Evolutionary conservation across 2,888 invertebrate genomes (phyloP), one percentile per base, ranked within the genome.

Genomic region (Hipparchia semele): DNA sequence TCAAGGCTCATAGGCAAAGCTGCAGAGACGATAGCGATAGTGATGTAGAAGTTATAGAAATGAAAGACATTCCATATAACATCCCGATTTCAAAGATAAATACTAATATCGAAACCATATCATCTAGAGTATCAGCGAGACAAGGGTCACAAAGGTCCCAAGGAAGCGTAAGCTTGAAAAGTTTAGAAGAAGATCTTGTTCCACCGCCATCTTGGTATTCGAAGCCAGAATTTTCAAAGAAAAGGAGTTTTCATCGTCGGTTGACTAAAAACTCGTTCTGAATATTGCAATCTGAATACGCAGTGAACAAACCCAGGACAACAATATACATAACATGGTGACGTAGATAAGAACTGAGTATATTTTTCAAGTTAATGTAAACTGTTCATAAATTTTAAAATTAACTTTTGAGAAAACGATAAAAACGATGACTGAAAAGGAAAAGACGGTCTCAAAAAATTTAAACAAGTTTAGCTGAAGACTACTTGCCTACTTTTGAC

Each of bases 151-250:
- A 86, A 77, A 88, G 80, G 69, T 81, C 81, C 23, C 84, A 86
- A 77, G 87, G 81, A 66, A 92, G 89, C 79, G 81, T 86, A 54
- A 91, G 89, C 78, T 89, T 92, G 82, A 89, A 90, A 79, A 90
- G 91, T 75, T 85, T 90, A 51, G 89, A 94, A 78, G 89, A 87
- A 53, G 85, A 78, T 65, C 80, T 89, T 8, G 86, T 93, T 1
- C 88, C 85, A 73, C 94, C 94, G 0, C 94, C 94, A 4, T 94
- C 94, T 0, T 95, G 95, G 94, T 94, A 92, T 78, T 84, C 90
- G 0, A 94, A 94, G 76, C 95, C 95, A 2, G 89, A 90, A 75
- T 95, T 95, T 80, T 82, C 87, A 58, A 95, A 94, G 82, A 90
- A 89, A 81, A 91, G 84, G 81, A 90, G 91, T 80, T 94, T 94